Base-by-base conservation (phyloP, 2,888 invertebrate species). In the Colletes collaris region DNA sequence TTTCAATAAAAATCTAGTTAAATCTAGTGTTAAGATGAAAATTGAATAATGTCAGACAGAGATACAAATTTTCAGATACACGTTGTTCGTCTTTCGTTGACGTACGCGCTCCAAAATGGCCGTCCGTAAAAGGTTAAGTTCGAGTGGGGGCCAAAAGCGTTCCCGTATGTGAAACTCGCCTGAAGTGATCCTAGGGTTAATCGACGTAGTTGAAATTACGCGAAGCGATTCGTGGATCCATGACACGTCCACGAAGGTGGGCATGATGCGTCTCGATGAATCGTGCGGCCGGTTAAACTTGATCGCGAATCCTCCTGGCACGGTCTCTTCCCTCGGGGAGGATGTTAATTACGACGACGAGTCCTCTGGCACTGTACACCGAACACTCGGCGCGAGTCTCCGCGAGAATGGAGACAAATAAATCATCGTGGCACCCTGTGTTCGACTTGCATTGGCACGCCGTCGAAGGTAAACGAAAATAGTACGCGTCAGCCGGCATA, bases 361-460 rank as follows among this genome's bases (percentile, higher is more conserved):
- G 37, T 52, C 4, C 64, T 71, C 71, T 84, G 79, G 82, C 79
- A 79, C 53, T 11, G 10, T 1, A n/a, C 40, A 60, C 16, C 27
- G 65, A 44, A 50, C 16, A 49, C 40, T n/a, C 52, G 27, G 16
- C 44, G 60, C 52, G n/a, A 13, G 4, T 66, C 52, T 63, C 63
- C 63, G 50, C 56, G 71, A 46, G 67, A 73, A 68, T 46, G 73
- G 60, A 73, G 79, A 63, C 76, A 35, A 46, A 73, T 85, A 83
- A 83, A 85, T 85, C 77, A 79, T 60, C 58, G 83, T 83, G 76
- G 76, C 83, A 79, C 83, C 83, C 76, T 81, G 76, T 53, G 66
- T 58, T 72, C 53, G 65, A 40, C 67, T 66, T 78, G 53, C 74
- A 79, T 77, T 85, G 85, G 85, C 85, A 83, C 84, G 58, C 64